These are phyloP conservation scores for Channallabes apus DNA, from an alignment of 2,797 vertebrate species.

Conservation along the genomic window DNA sequence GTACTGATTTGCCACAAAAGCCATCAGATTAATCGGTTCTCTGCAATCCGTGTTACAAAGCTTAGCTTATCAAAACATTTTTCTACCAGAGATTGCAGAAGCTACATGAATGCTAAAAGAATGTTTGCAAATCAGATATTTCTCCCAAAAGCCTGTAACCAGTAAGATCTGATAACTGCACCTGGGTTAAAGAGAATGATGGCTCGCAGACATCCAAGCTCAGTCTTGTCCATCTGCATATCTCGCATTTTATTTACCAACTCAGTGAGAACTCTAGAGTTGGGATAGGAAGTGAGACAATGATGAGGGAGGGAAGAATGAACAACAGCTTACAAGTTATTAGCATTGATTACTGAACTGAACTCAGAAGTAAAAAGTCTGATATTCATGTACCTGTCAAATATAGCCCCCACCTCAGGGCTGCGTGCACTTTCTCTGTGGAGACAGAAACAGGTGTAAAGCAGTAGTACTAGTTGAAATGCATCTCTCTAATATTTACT, in stretches of 20 bases:
- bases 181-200: conserved; percentile 95
- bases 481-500: neutral
- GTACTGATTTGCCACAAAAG: neutral
- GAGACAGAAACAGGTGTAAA: conserved; percentile 28
- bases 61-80: neutral
- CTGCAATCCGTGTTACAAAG: neutral
- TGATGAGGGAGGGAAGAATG: neutral
- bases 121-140: conserved; percentile 5
- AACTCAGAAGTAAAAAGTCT: neutral
- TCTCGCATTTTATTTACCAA: conserved; percentile 99
- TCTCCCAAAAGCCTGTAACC: neutral
- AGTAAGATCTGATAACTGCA: conserved; percentile 4
- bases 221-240: conserved; percentile 99
- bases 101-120: neutral
- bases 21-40: neutral
- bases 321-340: neutral
- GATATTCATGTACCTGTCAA: conserved; percentile 80
- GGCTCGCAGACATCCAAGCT: conserved; percentile 94
- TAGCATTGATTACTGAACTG: neutral
- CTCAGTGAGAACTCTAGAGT: conserved; percentile 89
- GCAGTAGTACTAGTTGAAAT: too few relatives aligned
- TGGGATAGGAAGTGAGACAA: neutral
- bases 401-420: conserved; percentile 92
- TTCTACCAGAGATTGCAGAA: neutral
- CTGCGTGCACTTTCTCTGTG: conserved; percentile 87